These are phyloP conservation scores for human (Homo sapiens) DNA, from an alignment of 2,113 vertebrate species.

Conservation along the genomic window GRCh38 chr2:29473501-29474000, in stretches of 20 bases:
- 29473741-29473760: too few relatives aligned
- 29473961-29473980: not conserved
- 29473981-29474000: not conserved
- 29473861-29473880: not conserved
- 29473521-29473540: constrained; percentile 20
- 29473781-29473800: too few relatives aligned
- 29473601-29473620: not conserved
- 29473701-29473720: too few relatives aligned
- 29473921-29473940: not conserved
- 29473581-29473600: not conserved
- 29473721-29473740: too few relatives aligned
- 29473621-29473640: not conserved
- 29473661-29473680: too few relatives aligned
- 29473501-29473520: not conserved
- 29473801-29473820: too few relatives aligned
- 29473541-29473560: not conserved
- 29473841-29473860: too few relatives aligned
- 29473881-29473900: not conserved
- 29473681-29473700: too few relatives aligned
- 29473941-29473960: not conserved
- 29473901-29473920: not conserved
- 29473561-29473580: constrained; percentile 12
- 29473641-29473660: not conserved
- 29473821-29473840: too few relatives aligned
- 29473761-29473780: too few relatives aligned